A percentile compares a stretch with the other conserved stretches of the same genome.
phyloP scores from a whole-genome alignment of 2,888 invertebrate species.

The Leucophora obtusa region DNA sequence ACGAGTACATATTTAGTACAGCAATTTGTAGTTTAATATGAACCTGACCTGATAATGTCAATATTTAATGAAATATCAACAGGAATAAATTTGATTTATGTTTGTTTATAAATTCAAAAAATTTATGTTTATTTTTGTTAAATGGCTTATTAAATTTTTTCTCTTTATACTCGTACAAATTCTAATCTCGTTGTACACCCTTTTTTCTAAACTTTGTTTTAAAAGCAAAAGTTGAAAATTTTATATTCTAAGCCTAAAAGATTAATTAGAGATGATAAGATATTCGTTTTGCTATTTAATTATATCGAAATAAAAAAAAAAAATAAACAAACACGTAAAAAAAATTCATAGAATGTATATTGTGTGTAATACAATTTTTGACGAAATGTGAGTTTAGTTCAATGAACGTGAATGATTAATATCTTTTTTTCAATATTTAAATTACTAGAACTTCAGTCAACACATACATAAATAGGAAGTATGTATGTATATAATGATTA shows the following conservation, averaged over 20 bases:
- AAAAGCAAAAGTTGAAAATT: constrained; percentile 1
- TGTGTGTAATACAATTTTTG: neutral
- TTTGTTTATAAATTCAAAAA: neutral
- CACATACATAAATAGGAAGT: neutral
- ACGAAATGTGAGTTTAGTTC: constrained; percentile 13
- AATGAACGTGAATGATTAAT: constrained; percentile 46
- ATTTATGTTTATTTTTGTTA: neutral
- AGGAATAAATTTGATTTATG: neutral
- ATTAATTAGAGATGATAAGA: constrained; percentile 54
- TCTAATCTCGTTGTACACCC: constrained; percentile 38
- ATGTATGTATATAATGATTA: constrained; percentile 34
- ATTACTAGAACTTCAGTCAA: neutral
- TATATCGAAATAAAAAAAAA: constrained; percentile 28
- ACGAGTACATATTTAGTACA: neutral
- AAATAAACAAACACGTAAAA: constrained; percentile 32
- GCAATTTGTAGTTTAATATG: constrained; percentile 9
- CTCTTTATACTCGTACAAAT: neutral
- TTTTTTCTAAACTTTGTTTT: constrained; percentile 31
- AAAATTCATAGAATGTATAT: neutral
- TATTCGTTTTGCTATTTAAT: constrained; percentile 48
- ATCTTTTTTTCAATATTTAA: constrained; percentile 9
- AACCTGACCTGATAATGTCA: constrained; percentile 45
- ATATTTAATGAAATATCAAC: neutral
- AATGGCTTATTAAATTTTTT: neutral
- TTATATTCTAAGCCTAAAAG: constrained; percentile 47